phyloP scores from a whole-genome alignment of 2,888 invertebrate species.

The Epinotia demarniana region DNA sequence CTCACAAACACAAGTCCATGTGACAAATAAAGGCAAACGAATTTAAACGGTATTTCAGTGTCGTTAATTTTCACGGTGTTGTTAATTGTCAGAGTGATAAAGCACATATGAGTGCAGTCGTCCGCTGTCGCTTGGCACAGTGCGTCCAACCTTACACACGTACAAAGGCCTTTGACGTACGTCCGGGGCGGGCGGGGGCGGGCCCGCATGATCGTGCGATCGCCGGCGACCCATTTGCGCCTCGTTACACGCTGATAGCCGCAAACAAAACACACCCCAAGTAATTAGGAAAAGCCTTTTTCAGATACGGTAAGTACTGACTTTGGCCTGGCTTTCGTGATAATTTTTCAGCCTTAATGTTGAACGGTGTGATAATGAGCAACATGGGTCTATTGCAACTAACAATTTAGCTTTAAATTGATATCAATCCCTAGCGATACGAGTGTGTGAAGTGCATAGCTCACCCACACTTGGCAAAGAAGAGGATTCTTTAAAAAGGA shows the following conservation, averaged over 20 bases:
- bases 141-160: constrained; percentile 55
- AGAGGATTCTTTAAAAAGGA: neutral
- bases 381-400: neutral
- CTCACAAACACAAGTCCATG: too few relatives aligned
- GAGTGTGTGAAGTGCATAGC: neutral
- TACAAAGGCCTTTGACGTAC: constrained; percentile 83
- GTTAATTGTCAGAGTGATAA: neutral
- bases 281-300: constrained; percentile 84
- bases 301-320: constrained; percentile 81
- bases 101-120: neutral
- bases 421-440: neutral
- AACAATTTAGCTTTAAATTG: neutral
- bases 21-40: too few relatives aligned
- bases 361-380: neutral
- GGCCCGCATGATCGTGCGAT: constrained; percentile 83
- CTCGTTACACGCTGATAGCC: constrained; percentile 83
- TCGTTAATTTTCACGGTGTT: neutral
- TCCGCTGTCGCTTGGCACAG: constrained; percentile 57
- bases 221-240: constrained; percentile 81
- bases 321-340: constrained; percentile 49
- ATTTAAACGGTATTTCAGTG: too few relatives aligned
- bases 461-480: neutral
- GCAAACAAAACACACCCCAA: constrained; percentile 84
- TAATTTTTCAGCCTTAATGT: constrained; percentile 19
- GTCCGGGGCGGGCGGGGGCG: constrained; percentile 60